Conservation (phyloP, 2,797 vertebrate genomes). For the Ispidina lecontei region DNA sequence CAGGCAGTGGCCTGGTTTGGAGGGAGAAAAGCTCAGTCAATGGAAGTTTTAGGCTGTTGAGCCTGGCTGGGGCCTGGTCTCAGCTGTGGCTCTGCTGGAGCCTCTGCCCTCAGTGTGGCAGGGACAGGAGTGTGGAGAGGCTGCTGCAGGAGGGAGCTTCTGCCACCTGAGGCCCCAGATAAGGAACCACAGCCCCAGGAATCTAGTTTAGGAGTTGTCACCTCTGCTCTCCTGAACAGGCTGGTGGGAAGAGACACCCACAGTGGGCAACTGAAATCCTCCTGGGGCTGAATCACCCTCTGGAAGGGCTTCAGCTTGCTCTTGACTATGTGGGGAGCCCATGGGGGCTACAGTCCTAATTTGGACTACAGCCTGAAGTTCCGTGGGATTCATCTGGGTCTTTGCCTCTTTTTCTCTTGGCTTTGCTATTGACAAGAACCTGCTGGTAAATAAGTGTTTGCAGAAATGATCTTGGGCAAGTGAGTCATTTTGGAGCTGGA, state of each 20-base stretch:
- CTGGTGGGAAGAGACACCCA: not conserved
- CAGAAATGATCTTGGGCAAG: not conserved
- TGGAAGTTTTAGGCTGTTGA: not conserved
- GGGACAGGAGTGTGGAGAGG: not conserved
- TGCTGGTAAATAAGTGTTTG: slow-evolving; percentile 52
- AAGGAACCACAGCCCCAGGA: not conserved
- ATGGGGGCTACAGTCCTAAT: not conserved
- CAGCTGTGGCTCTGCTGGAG: not conserved
- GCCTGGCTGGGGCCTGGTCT: not conserved
- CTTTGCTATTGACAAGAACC: slow-evolving; percentile 14
- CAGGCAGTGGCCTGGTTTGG: not conserved
- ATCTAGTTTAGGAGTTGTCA: not conserved
- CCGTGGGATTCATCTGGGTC: not conserved
- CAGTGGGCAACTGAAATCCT: not conserved
- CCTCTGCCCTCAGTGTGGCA: not conserved
- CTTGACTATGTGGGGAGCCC: not conserved
- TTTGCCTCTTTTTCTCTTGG: not conserved
- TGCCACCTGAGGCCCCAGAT: not conserved
- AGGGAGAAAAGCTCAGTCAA: not conserved
- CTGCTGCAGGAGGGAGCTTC: not conserved
- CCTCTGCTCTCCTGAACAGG: not conserved
- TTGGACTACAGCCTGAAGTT: not conserved
- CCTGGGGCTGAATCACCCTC: not conserved
- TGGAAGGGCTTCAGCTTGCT: not conserved
- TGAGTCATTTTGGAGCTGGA: slow-evolving; percentile 51